These are phyloP conservation scores for Lasiurus cinereus DNA, from an alignment of 2,113 vertebrate genomes.

Conservation along the genomic window DNA sequence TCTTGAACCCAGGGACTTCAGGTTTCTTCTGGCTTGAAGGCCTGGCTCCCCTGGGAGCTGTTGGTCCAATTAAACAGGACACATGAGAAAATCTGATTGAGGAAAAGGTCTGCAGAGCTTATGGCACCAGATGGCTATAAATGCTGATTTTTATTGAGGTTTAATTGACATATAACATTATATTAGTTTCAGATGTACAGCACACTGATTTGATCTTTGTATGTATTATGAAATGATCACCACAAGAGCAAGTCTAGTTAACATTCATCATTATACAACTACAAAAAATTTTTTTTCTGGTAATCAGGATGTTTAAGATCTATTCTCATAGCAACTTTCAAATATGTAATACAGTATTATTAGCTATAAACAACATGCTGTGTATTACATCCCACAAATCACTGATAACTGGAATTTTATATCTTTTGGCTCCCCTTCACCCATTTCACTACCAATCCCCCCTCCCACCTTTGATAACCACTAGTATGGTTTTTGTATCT, in stretches of 20 bases:
- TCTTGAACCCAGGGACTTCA: background rate
- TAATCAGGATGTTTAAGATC: background rate
- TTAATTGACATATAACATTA: background rate
- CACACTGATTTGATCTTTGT: background rate
- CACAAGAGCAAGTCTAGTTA: background rate
- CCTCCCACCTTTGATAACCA: background rate
- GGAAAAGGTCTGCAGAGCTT: slow-evolving; percentile 18
- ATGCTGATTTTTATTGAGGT: background rate
- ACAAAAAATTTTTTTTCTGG: background rate
- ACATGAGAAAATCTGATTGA: background rate
- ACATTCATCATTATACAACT: background rate
- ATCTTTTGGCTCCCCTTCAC: background rate
- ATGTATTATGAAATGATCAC: background rate
- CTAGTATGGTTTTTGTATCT: background rate
- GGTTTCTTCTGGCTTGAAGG: background rate
- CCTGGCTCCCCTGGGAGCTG: background rate
- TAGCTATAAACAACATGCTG: background rate
- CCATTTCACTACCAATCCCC: background rate
- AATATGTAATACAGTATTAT: background rate
- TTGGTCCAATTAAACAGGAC: background rate
- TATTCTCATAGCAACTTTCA: background rate
- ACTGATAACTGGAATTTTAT: background rate
- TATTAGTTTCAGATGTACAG: background rate
- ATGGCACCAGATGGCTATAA: background rate
- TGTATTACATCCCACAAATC: background rate